These are phyloP conservation scores for Ginglymostoma cirratum DNA, from an alignment of 2,113 vertebrate genomes.

Conservation along the genomic window DNA sequence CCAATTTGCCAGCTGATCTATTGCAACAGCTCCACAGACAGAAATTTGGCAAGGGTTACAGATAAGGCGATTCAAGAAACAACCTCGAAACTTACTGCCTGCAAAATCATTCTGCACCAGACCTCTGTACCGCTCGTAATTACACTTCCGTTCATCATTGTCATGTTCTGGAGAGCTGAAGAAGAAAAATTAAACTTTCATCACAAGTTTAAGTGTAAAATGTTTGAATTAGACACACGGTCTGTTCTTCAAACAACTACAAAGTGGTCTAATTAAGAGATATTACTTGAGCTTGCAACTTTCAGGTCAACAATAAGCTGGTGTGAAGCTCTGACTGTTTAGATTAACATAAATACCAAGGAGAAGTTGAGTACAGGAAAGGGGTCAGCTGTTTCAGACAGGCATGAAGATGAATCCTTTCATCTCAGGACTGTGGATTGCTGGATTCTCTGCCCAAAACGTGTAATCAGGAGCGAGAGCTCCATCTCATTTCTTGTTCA, in stretches of 20 bases:
- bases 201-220: too few relatives aligned
- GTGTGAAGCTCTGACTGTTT: not conserved
- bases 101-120: constrained; percentile 97
- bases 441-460: too few relatives aligned
- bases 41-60: not conserved
- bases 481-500: not conserved
- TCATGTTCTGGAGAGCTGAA: constrained; percentile 74
- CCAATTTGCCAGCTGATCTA: not conserved
- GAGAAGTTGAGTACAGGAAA: too few relatives aligned
- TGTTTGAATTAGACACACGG: not conserved
- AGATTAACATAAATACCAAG: too few relatives aligned
- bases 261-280: not conserved
- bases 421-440: too few relatives aligned
- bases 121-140: constrained; percentile 91
- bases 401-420: too few relatives aligned
- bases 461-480: not conserved
- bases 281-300: not conserved
- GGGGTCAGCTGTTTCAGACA: too few relatives aligned
- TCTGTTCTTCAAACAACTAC: not conserved
- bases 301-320: not conserved
- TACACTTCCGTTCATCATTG: constrained; percentile 84
- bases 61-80: too few relatives aligned
- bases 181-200: not conserved
- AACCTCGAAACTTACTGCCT: constrained; percentile 68
- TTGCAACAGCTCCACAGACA: not conserved